These are phyloP conservation scores for Oscheius myriophilus DNA, from an alignment of 2,888 invertebrate genomes.

Conservation along the genomic window DNA sequence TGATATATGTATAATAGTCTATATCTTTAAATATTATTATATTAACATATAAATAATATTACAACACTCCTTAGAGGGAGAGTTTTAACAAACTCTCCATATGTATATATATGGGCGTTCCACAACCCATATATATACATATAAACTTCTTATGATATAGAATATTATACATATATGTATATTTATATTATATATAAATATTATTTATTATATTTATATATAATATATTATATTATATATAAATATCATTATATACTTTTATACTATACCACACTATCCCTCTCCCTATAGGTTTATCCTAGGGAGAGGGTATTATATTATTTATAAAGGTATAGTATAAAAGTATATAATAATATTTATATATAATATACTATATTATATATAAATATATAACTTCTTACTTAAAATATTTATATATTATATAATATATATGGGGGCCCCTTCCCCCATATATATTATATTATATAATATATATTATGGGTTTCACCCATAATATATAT, in stretches of 20 bases:
- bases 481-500: too few relatives aligned
- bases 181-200: conserved; percentile 23
- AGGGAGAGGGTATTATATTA: neutral
- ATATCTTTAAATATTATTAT: too few relatives aligned
- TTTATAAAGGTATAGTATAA: neutral
- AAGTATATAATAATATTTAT: too few relatives aligned
- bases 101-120: too few relatives aligned
- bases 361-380: conserved; percentile 19
- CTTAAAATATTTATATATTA: conserved; percentile 8
- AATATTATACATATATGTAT: conserved; percentile 10
- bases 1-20: too few relatives aligned
- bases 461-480: conserved; percentile 22
- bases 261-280: neutral
- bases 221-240: neutral
- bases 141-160: conserved; percentile 15
- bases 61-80: too few relatives aligned
- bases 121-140: too few relatives aligned
- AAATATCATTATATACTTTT: too few relatives aligned
- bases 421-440: conserved; percentile 25
- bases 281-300: neutral
- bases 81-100: too few relatives aligned
- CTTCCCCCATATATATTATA: neutral
- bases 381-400: conserved; percentile 21
- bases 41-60: too few relatives aligned
- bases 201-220: conserved; percentile 5